Evolutionary conservation across 2,797 vertebrate species (phyloP).

Genomic region (Scleropages formosus): DNA sequence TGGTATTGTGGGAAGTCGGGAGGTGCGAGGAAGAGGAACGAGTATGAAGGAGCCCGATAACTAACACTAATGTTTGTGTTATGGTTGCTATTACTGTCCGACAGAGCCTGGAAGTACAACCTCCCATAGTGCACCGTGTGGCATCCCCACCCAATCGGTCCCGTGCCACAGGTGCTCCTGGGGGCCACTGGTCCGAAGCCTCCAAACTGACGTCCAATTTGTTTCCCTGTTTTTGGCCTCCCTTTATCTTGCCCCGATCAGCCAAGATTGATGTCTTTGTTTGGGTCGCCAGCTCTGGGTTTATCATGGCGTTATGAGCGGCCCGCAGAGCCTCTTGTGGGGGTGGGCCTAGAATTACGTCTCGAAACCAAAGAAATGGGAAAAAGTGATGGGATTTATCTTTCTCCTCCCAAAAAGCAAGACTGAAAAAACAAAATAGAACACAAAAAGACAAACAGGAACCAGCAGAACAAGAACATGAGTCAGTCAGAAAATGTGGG

Average conservation of each 20-base stretch:
- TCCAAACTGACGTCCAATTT: conserved; percentile 55
- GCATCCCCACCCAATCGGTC: conserved; percentile 16
- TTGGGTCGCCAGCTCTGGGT: conserved; percentile 28
- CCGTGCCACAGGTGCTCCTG: conserved; percentile 25
- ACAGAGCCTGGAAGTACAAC: neutral
- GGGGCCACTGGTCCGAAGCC: conserved; percentile 42
- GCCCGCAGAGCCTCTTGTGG: conserved; percentile 21
- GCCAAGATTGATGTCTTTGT: conserved; percentile 37
- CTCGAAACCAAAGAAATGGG: conserved; percentile 36
- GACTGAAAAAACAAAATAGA: neutral
- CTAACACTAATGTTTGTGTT: neutral
- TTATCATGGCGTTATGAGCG: conserved; percentile 30
- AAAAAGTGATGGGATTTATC: conserved; percentile 52
- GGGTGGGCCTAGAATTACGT: conserved; percentile 29
- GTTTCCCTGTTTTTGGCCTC: conserved; percentile 51
- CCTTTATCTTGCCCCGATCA: conserved; percentile 34
- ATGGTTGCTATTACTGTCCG: neutral
- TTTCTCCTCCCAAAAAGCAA: conserved; percentile 6
- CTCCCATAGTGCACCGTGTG: neutral
- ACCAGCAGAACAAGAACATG: neutral
- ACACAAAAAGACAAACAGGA: conserved; percentile 1
- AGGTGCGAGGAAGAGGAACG: conserved; percentile 42
- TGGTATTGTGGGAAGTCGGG: conserved; percentile 53
- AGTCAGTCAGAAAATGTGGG: neutral
- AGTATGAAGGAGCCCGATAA: neutral